Evolutionary conservation across 2,113 vertebrate species (phyloP), one percentile per base, ranked within the genome.

Genomic region (Hippocampus mohnikei): DNA sequence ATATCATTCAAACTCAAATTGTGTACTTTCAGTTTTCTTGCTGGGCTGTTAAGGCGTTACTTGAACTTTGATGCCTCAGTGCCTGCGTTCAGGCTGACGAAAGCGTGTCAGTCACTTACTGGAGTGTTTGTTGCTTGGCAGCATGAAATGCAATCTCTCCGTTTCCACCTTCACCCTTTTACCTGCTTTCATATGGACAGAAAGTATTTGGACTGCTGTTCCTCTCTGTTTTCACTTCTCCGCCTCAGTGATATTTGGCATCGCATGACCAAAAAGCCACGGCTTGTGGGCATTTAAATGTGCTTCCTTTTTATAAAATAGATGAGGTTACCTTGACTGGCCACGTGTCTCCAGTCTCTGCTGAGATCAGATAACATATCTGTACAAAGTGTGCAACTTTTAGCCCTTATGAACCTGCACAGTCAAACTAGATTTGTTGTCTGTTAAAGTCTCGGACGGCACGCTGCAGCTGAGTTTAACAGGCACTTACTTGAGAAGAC

Each of bases 281-380:
- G 91, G 83, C 89, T 88, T 90, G 85, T 81, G 91, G 89, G 78
- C 79, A 80, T 74, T 90, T 91, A 92, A 92, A 92, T 92, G 90
- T 92, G 89, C 84, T 84, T 91, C 79, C 70, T 84, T 75, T 70
- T 53, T 74, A 84, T 84, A 65, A 15, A 61, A 60, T 29, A 81
- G 82, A 71, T 86, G 69, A 80, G 27, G 75, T 82, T 85, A 69
- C 84, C 59, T 79, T 85, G 82, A 79, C 84, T 81, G 84, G 80
- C 82, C 84, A 85, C 77, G 85, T 91, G 89, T 85, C 85, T 78
- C 71, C 72, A 76, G 71, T 72, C 75, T 79, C 75, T 8, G 48
- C 77, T 77, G 63, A 67, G 84, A 85, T 90, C 87, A 80, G 71
- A 81, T 89, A 71, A 80, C 85, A 72, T 62, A 20, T 68, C 42